Percentiles rank a stretch among this genome's conserved stretches.
Evolutionary conservation across 2,888 invertebrate genomes (phyloP).

Genomic region (Lycophotia porphyrea): DNA sequence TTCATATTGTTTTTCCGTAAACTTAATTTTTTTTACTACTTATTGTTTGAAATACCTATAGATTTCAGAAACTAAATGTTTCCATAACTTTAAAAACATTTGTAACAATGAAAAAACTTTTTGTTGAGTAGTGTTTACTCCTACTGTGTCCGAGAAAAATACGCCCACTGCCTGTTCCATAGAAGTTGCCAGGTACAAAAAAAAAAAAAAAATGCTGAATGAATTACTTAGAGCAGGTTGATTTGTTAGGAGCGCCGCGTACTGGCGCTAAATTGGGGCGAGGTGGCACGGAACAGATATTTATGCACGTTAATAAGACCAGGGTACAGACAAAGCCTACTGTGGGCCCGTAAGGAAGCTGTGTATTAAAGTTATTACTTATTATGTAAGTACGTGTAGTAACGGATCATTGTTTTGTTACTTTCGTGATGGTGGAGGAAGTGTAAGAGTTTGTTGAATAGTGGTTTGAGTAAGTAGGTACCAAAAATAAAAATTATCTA

Average conservation of each 20-base stretch:
- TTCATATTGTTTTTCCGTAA: background rate
- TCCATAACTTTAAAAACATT: background rate
- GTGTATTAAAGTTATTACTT: slow-evolving; percentile 66
- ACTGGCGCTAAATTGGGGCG: slow-evolving; percentile 79
- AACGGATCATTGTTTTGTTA: slow-evolving; percentile 34
- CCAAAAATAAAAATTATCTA: background rate
- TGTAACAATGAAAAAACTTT: background rate
- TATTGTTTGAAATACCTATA: too few species aligned
- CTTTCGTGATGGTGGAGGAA: background rate
- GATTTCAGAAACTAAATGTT: background rate
- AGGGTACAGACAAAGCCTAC: slow-evolving; percentile 82
- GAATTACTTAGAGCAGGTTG: slow-evolving; percentile 73
- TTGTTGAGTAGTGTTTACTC: background rate
- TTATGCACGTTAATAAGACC: slow-evolving; percentile 88
- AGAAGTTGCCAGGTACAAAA: slow-evolving; percentile 22
- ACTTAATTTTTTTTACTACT: too few species aligned
- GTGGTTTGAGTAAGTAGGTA: background rate
- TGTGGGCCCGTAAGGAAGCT: slow-evolving; percentile 65
- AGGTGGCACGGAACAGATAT: slow-evolving; percentile 81
- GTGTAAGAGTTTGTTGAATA: slow-evolving; percentile 5
- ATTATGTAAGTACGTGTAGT: slow-evolving; percentile 48
- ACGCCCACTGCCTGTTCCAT: background rate
- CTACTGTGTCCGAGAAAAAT: background rate
- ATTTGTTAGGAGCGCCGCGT: slow-evolving; percentile 79
- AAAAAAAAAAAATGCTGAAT: slow-evolving; percentile 56